phyloP scores from a whole-genome alignment of 2,113 vertebrate species.

The Sceloporus tristichus region DNA sequence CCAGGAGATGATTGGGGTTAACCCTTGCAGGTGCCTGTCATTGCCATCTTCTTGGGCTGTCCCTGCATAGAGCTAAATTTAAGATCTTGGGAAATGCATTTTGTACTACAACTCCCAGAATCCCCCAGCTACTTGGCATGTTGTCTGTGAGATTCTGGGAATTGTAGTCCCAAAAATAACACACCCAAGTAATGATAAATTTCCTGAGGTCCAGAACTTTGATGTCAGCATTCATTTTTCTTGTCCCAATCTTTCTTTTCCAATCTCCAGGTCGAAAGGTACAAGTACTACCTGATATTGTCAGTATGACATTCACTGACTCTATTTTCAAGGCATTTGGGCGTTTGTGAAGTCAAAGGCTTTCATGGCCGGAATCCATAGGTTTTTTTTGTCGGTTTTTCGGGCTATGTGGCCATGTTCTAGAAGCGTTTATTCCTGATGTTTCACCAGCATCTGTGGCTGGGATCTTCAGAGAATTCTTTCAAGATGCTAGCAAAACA shows the following conservation, averaged over 20 bases:
- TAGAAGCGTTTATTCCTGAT: no score
- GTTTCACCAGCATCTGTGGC: no score
- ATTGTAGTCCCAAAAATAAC: neutral
- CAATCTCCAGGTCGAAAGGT: neutral
- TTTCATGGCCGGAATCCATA: no score
- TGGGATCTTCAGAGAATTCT: no score
- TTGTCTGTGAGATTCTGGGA: neutral
- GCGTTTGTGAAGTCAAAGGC: neutral
- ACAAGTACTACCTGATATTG: neutral
- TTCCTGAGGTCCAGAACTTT: neutral
- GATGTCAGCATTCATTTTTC: neutral
- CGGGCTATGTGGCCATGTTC: no score
- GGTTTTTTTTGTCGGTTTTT: no score
- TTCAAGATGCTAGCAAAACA: no score
- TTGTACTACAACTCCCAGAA: neutral
- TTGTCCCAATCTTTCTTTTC: neutral
- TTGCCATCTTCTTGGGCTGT: neutral
- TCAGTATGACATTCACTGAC: neutral
- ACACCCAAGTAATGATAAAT: no score
- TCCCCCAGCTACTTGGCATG: neutral
- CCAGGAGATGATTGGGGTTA: no score
- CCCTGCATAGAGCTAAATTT: neutral
- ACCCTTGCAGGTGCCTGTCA: neutral
- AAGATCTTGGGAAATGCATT: neutral
- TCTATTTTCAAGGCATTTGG: neutral